Conservation (phyloP, 1,140 invertebrate genomes). For the Pararge aegeria region DNA sequence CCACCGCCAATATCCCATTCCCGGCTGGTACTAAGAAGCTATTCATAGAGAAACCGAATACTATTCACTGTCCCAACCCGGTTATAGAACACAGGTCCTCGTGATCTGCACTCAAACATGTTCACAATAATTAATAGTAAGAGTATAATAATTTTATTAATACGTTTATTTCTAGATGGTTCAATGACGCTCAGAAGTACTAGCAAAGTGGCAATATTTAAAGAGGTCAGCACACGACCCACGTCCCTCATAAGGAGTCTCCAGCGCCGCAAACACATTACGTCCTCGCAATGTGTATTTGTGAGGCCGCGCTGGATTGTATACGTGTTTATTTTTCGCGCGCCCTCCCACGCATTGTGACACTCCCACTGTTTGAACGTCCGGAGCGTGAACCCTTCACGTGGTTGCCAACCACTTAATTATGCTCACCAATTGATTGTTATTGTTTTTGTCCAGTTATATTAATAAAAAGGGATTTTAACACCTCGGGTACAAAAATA, state of each 20-base stretch:
- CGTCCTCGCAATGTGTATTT: constrained; percentile 55
- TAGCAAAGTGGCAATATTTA: constrained; percentile 29
- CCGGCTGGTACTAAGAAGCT: too few species aligned
- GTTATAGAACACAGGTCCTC: too few species aligned
- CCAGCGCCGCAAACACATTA: constrained; percentile 63
- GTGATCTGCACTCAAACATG: too few species aligned
- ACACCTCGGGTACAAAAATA: too few species aligned
- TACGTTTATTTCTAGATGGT: not conserved
- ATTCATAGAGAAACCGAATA: too few species aligned
- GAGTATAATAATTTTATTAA: too few species aligned
- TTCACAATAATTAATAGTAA: too few species aligned
- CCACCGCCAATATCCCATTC: too few species aligned
- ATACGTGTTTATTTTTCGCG: constrained; percentile 64
- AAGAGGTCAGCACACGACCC: constrained; percentile 32
- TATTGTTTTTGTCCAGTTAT: constrained; percentile 54
- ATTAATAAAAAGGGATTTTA: not conserved
- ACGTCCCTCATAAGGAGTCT: constrained; percentile 43
- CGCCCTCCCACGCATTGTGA: constrained; percentile 32
- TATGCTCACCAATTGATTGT: constrained; percentile 55
- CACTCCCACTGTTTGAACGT: constrained; percentile 57
- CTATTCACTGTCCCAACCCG: too few species aligned
- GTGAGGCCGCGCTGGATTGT: constrained; percentile 50
- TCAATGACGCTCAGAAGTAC: not conserved
- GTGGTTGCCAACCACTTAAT: constrained; percentile 52
- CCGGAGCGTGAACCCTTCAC: constrained; percentile 47